phyloP scores from a whole-genome alignment of 2,797 vertebrate genomes.

The Sebastes oblongus region DNA sequence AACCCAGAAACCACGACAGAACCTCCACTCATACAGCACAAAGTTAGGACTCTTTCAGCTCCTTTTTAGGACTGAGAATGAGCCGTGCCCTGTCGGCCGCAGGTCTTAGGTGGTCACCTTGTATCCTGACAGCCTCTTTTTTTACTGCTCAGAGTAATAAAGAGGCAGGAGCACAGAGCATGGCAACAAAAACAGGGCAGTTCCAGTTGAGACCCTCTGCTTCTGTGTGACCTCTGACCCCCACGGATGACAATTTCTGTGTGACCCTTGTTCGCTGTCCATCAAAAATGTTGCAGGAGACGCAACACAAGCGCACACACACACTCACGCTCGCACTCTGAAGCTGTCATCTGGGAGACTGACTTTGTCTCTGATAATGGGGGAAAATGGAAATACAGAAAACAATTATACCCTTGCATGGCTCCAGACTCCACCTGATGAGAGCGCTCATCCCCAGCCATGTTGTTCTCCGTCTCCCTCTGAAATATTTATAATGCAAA shows the following conservation, averaged over 20 bases:
- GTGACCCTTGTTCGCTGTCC: conserved; percentile 65
- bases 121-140: conserved; percentile 32
- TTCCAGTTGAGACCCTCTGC: conserved; percentile 49
- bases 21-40: neutral
- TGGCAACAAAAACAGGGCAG: conserved; percentile 38
- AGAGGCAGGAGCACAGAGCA: conserved; percentile 36
- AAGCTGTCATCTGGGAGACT: conserved; percentile 55
- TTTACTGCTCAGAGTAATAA: conserved; percentile 51
- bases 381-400: conserved; percentile 78
- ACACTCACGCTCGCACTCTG: conserved; percentile 3
- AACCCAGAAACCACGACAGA: neutral
- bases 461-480: conserved; percentile 62
- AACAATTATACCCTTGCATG: conserved; percentile 81
- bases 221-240: conserved; percentile 63
- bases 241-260: conserved; percentile 44
- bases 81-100: conserved; percentile 20
- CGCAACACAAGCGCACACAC: neutral
- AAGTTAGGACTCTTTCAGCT: conserved; percentile 17
- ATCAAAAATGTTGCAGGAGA: conserved; percentile 48
- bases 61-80: conserved; percentile 27
- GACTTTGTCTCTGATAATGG: conserved; percentile 67
- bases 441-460: conserved; percentile 65
- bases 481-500: conserved; percentile 81
- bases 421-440: conserved; percentile 73
- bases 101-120: conserved; percentile 43